Base-by-base conservation (phyloP, 2,113 vertebrate genomes). In the Platysternon megacephalum region DNA sequence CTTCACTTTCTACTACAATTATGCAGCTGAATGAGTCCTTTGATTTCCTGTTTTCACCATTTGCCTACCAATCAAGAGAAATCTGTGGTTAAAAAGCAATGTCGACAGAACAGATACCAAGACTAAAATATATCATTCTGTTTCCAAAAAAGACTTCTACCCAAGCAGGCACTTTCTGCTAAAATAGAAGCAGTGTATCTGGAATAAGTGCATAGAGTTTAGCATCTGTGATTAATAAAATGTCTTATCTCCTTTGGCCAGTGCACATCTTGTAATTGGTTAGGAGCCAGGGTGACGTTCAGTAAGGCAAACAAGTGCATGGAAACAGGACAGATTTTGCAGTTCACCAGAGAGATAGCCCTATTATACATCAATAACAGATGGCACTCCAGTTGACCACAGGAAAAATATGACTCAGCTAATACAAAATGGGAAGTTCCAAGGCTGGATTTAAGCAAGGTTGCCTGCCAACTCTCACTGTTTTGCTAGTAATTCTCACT, bases 341-440 rank as follows among this genome's bases (percentile, higher is more conserved):
- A 92, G 91, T 86, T 58, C 65, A 85, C 68, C 35, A 87, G 95
- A 76, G n/a, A 96, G 89, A 96, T 86, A 92, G 94, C 44, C 87
- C 90, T 96, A 89, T 96, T 89, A 2, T 76, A 61, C 91, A 94
- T 95, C 95, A 97, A 90, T 89, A 84, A 95, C 95, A 93, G 88
- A 88, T 72, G 83, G 92, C 89, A 94, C 56, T 93, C 90, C 44
- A 48, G 90, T 94, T 88, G 96, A 97, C 97, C 96, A 94, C 95
- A 97, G 96, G 92, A 97, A 97, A 95, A 96, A 91, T 65, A 92
- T 96, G 95, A 97, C 95, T 97, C 88, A 87, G 94, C 96, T 94
- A 49, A 28, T 82, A 82, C 95, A 95, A 91, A 96, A 96, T 90
- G 94, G 96, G 95, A 97, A 97, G 96, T 96, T 91, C 96, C 85